phyloP scores from a whole-genome alignment of 2,888 invertebrate species.

The Eupeodes luniger region DNA sequence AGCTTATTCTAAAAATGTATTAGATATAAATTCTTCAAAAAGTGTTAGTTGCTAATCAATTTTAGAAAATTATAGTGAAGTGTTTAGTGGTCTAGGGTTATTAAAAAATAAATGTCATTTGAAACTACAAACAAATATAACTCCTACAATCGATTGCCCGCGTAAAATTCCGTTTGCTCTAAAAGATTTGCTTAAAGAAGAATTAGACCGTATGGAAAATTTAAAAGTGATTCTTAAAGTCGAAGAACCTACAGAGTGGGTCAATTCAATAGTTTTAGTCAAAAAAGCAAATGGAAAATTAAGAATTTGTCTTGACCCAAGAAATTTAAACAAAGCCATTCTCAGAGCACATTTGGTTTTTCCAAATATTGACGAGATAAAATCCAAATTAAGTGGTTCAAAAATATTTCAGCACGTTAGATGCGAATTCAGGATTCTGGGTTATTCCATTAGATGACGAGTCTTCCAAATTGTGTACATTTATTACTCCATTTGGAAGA shows the following conservation, averaged over 20 bases:
- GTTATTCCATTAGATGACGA: conserved; percentile 76
- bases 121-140: not conserved
- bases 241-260: conserved; percentile 70
- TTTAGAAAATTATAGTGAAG: conserved; percentile 16
- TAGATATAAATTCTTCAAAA: conserved; percentile 1
- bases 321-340: conserved; percentile 72
- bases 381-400: conserved; percentile 46
- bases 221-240: conserved; percentile 51
- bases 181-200: not conserved
- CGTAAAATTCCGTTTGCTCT: conserved; percentile 5
- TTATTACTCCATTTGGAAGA: conserved; percentile 76
- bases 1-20: not conserved
- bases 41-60: conserved; percentile 9
- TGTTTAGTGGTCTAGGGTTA: conserved; percentile 2
- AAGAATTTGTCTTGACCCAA: conserved; percentile 68
- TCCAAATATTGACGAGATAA: conserved; percentile 52
- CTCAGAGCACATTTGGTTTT: conserved; percentile 58
- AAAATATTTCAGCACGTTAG: conserved; percentile 49
- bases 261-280: conserved; percentile 66
- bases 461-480: conserved; percentile 74
- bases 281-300: conserved; percentile 68
- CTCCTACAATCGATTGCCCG: no score
- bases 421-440: conserved; percentile 72
- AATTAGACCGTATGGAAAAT: conserved; percentile 4
- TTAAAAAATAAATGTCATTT: conserved; percentile 13